Percentiles rank a stretch among this genome's conserved stretches.
Evolutionary conservation across 2,888 invertebrate species (phyloP).

Genomic region (Xanthia icteritia): DNA sequence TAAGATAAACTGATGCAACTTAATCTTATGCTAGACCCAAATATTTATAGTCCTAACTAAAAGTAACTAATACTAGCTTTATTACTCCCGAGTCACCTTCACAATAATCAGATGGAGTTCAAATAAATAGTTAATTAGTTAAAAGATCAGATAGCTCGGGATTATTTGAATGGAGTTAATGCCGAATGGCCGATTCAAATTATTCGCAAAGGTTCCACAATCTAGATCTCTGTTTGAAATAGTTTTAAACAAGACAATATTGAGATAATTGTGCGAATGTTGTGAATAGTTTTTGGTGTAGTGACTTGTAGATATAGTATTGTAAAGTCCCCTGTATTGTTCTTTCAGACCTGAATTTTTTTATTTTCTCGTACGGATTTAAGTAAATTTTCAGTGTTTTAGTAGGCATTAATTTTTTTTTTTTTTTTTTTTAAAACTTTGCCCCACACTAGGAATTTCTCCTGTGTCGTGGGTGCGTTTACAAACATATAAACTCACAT

Average conservation of each 20-base stretch:
- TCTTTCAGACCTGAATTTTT: no score
- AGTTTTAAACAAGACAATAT: constrained; percentile 38
- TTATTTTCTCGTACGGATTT: no score
- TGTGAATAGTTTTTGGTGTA: constrained; percentile 7
- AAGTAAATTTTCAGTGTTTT: no score
- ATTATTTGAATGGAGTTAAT: constrained; percentile 53
- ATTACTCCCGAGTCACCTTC: constrained; percentile 45
- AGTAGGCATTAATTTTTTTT: no score
- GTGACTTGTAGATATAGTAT: background rate
- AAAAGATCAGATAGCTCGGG: constrained; percentile 64
- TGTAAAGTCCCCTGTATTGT: background rate
- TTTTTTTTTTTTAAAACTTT: no score
- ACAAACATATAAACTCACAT: no score
- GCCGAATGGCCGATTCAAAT: constrained; percentile 39
- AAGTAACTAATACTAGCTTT: constrained; percentile 51
- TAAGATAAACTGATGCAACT: constrained; percentile 43
- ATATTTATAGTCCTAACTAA: constrained; percentile 31
- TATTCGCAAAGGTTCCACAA: constrained; percentile 38
- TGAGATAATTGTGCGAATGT: constrained; percentile 22
- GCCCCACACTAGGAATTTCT: no score
- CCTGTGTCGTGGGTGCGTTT: no score
- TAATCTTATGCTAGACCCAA: constrained; percentile 43
- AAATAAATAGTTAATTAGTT: constrained; percentile 65
- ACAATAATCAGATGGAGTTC: constrained; percentile 16
- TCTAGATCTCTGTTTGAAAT: constrained; percentile 48